These are phyloP conservation scores for Porites divaricata DNA, from an alignment of 92 coral and sea anemone genomes.

Conservation along the genomic window DNA sequence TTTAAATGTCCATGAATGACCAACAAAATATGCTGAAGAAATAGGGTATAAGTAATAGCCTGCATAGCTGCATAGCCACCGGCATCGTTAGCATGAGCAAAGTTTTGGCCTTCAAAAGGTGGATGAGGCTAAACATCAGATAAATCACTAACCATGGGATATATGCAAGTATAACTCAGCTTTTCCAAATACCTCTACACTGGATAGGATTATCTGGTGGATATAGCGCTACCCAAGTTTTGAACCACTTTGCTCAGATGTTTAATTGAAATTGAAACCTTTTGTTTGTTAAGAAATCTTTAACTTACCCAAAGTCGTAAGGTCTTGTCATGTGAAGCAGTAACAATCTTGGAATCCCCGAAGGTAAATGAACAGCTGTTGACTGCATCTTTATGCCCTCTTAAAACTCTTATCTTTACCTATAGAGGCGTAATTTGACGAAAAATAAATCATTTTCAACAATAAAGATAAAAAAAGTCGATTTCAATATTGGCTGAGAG, in stretches of 20 bases:
- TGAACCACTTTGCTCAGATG: too few relatives aligned
- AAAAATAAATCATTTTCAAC: not conserved
- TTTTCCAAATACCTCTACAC: too few relatives aligned
- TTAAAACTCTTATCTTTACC: constrained; percentile 94
- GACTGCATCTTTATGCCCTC: constrained; percentile 96
- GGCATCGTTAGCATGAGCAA: too few relatives aligned
- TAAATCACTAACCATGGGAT: too few relatives aligned
- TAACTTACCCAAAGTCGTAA: constrained; percentile 93
- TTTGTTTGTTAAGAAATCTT: not conserved
- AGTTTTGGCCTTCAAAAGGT: too few relatives aligned
- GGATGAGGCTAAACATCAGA: too few relatives aligned
- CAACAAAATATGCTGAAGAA: not conserved
- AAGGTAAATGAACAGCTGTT: constrained; percentile 87
- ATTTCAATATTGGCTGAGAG: not conserved
- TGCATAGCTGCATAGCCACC: too few relatives aligned
- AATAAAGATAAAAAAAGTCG: not conserved
- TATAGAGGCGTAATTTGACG: not conserved
- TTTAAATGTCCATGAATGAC: not conserved
- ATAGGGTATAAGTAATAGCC: too few relatives aligned
- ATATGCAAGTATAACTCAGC: too few relatives aligned
- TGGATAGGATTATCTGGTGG: too few relatives aligned
- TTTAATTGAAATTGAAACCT: too few relatives aligned
- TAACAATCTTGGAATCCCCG: constrained; percentile 83
- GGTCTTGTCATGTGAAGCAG: constrained; percentile 94
- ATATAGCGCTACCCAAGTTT: too few relatives aligned